phyloP scores from a whole-genome alignment of 2,888 invertebrate genomes.

The Lamellibrachia satsuma region DNA sequence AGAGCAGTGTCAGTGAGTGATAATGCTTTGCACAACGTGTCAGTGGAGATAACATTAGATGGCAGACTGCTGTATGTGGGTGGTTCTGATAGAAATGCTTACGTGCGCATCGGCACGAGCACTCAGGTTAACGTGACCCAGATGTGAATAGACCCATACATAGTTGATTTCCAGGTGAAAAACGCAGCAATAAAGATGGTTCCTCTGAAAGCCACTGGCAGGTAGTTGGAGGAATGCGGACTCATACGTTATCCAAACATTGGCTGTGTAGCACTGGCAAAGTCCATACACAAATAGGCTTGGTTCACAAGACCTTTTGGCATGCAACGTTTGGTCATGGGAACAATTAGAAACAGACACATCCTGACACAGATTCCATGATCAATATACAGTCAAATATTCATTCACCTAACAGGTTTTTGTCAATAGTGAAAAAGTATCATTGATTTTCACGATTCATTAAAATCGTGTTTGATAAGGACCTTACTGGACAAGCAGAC shows the following conservation, averaged over 20 bases:
- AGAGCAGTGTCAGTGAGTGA: not conserved
- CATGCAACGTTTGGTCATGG: not conserved
- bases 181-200: not conserved
- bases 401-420: not conserved
- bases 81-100: not conserved
- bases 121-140: not conserved
- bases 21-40: not conserved
- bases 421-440: not conserved
- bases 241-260: not conserved
- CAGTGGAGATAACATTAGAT: not conserved
- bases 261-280: not conserved
- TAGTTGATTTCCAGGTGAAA: not conserved
- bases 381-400: not conserved
- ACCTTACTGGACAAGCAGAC: not conserved
- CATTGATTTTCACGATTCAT: not conserved
- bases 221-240: not conserved
- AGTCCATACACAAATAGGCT: not conserved
- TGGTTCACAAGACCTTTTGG: not conserved
- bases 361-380: not conserved
- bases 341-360: not conserved
- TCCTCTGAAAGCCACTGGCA: not conserved
- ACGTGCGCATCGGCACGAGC: not conserved
- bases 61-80: not conserved
- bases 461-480: not conserved
- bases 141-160: not conserved